phyloP scores from a whole-genome alignment of 2,888 invertebrate genomes.

The Gryllus longicercus region DNA sequence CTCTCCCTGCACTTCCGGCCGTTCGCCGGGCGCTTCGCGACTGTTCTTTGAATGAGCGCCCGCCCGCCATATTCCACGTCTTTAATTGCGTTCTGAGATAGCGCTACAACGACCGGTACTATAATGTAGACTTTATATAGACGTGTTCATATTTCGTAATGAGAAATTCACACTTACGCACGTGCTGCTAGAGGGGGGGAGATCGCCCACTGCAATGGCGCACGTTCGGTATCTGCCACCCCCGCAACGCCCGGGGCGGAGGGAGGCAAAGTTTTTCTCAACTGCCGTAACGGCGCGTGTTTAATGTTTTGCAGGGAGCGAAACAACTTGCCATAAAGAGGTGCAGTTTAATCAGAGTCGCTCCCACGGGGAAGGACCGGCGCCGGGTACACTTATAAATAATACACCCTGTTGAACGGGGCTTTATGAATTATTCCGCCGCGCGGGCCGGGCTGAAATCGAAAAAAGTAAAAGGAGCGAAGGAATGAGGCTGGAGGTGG shows the following conservation, averaged over 20 bases:
- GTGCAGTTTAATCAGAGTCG: conserved; percentile 8
- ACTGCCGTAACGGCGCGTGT: not conserved
- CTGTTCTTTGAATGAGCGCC: not conserved
- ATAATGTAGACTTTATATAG: not conserved
- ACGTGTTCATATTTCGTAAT: conserved; percentile 9
- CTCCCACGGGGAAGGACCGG: not conserved
- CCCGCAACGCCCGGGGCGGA: not conserved
- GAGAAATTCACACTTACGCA: conserved; percentile 1
- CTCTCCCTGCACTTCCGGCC: no score
- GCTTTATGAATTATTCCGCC: conserved; percentile 1
- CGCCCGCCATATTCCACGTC: not conserved
- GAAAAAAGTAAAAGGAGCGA: not conserved
- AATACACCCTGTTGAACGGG: conserved; percentile 17
- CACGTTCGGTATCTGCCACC: not conserved
- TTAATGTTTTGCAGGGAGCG: not conserved
- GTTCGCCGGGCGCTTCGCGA: not conserved
- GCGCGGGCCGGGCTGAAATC: not conserved
- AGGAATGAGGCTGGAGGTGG: not conserved
- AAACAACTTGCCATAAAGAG: conserved; percentile 17
- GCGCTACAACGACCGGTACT: not conserved
- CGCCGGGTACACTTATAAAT: conserved; percentile 11
- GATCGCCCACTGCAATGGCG: not conserved
- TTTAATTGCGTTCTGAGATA: conserved; percentile 4
- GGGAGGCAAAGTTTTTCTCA: not conserved
- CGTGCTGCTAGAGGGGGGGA: not conserved